Conservation (phyloP, 2,888 invertebrate species). For the Actias luna region DNA sequence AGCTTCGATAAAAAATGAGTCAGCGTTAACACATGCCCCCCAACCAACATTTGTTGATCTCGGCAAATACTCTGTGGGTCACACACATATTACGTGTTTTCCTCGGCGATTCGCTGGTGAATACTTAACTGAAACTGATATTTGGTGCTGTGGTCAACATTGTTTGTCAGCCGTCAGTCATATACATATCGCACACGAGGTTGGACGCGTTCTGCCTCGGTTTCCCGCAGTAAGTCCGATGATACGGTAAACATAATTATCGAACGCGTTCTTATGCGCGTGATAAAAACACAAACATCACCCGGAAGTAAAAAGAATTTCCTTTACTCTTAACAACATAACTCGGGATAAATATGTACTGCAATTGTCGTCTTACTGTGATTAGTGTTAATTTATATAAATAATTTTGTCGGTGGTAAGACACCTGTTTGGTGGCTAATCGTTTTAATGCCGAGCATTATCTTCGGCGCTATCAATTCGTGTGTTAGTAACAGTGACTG, state of each 20-base stretch:
- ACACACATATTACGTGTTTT: constrained; percentile 39
- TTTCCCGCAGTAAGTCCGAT: constrained; percentile 33
- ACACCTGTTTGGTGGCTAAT: constrained; percentile 53
- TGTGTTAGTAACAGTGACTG: constrained; percentile 42
- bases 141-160: constrained; percentile 41
- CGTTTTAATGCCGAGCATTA: constrained; percentile 41
- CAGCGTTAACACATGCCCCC: constrained; percentile 42
- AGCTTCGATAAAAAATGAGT: constrained; percentile 74
- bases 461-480: constrained; percentile 41
- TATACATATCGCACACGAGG: constrained; percentile 42
- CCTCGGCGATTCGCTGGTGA: constrained; percentile 48
- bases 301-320: constrained; percentile 42
- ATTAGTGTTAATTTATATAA: constrained; percentile 38
- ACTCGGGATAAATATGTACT: constrained; percentile 37
- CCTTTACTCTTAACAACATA: constrained; percentile 24
- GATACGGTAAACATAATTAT: constrained; percentile 52
- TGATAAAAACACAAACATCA: constrained; percentile 65
- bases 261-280: constrained; percentile 42
- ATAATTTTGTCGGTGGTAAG: constrained; percentile 44
- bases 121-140: constrained; percentile 49
- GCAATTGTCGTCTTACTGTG: constrained; percentile 30
- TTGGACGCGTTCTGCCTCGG: constrained; percentile 48
- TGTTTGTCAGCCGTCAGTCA: constrained; percentile 48
- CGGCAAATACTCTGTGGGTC: constrained; percentile 44
- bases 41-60: constrained; percentile 47